Evolutionary conservation across 2,888 invertebrate genomes (phyloP).

Genomic region (Eilema caniola): DNA sequence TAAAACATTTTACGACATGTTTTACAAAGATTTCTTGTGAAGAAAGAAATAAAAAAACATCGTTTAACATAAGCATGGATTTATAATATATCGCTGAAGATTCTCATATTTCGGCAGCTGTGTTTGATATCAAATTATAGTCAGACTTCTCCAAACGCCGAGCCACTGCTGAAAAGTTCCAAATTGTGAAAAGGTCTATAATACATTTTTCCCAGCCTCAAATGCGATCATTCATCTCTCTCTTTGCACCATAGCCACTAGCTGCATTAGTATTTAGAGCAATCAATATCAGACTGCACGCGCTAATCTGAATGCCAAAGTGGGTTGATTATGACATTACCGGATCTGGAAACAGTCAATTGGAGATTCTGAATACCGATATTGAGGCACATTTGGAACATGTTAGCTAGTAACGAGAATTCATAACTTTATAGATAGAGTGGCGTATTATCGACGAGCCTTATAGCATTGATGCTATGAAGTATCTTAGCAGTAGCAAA

Average conservation of each 20-base stretch:
- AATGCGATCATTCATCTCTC: background rate
- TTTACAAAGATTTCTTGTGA: background rate
- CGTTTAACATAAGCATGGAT: too few relatives aligned
- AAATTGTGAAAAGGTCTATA: background rate
- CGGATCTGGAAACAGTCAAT: conserved; percentile 16
- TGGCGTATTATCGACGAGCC: background rate
- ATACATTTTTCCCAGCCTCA: background rate
- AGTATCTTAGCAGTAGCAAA: too few relatives aligned
- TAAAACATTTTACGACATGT: too few relatives aligned
- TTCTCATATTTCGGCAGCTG: too few relatives aligned
- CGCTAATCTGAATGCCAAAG: conserved; percentile 17
- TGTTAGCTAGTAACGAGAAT: background rate
- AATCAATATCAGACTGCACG: conserved; percentile 16
- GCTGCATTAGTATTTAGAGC: conserved; percentile 8
- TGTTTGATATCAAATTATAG: background rate
- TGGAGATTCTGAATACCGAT: conserved; percentile 6
- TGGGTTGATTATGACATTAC: conserved; percentile 22
- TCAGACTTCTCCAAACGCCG: background rate
- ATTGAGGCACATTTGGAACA: background rate
- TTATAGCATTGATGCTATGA: background rate
- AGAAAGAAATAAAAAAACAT: too few relatives aligned
- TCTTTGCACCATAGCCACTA: background rate
- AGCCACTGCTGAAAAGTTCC: background rate
- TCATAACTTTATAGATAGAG: background rate
- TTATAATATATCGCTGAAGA: too few relatives aligned